phyloP scores from a whole-genome alignment of 2,113 vertebrate species.

The Menura novaehollandiae region DNA sequence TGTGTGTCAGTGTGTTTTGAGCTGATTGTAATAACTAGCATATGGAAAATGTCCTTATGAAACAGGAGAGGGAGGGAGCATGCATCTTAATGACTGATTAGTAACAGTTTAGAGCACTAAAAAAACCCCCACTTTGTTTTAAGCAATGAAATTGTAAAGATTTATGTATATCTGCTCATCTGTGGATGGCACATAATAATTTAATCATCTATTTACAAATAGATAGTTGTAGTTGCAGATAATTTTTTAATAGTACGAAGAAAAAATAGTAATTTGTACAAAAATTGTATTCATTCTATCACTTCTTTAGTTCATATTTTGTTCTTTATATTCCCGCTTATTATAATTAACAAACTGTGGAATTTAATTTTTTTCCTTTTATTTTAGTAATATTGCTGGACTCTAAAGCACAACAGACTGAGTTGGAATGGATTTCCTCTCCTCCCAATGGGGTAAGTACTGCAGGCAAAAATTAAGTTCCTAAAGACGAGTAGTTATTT shows the following conservation, averaged over 20 bases:
- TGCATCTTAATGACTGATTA: background rate
- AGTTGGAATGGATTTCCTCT: conserved; percentile 98
- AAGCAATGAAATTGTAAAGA: background rate
- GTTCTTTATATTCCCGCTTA: background rate
- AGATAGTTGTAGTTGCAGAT: background rate
- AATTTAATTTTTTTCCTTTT: conserved; percentile 7
- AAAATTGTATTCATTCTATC: background rate
- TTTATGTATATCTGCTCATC: background rate
- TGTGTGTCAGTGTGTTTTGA: background rate
- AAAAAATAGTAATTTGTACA: background rate
- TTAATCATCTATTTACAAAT: background rate
- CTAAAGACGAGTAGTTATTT: background rate
- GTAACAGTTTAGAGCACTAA: background rate
- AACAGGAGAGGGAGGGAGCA: background rate
- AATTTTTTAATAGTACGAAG: background rate
- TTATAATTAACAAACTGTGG: conserved; percentile 11
- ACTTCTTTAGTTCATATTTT: background rate
- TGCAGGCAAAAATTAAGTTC: background rate
- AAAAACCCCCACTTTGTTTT: background rate
- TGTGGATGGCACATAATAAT: background rate
- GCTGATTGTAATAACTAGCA: background rate
- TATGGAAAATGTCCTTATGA: background rate
- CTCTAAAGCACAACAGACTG: conserved; percentile 99
- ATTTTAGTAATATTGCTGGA: conserved; percentile 93
- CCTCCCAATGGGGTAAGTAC: conserved; percentile 94